Evolutionary conservation across 2,888 invertebrate genomes (phyloP).

Genomic region (Mylabris sibirica): DNA sequence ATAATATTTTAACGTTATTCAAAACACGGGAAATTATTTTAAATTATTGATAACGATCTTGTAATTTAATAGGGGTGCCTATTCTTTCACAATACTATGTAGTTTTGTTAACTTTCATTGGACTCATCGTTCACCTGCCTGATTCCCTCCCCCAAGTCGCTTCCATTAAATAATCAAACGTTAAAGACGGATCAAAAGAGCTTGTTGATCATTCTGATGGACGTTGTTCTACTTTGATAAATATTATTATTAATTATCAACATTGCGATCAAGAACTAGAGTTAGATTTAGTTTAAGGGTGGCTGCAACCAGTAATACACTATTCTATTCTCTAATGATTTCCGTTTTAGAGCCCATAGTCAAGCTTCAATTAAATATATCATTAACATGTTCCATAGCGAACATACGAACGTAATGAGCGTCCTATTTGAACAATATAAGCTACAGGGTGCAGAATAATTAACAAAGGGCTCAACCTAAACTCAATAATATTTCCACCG

Average conservation of each 20-base stretch:
- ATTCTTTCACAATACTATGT: background rate
- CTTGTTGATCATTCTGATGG: too few species aligned
- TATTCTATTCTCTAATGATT: background rate
- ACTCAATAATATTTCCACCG: constrained; percentile 50
- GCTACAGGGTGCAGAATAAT: constrained; percentile 48
- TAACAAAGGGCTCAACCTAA: constrained; percentile 54
- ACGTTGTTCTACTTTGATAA: too few species aligned
- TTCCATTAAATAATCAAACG: constrained; percentile 2
- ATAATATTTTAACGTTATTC: constrained; percentile 13
- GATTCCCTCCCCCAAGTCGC: background rate
- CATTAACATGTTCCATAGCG: constrained; percentile 27
- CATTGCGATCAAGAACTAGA: background rate
- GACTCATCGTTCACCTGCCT: constrained; percentile 10
- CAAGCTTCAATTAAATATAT: background rate
- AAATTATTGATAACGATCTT: constrained; percentile 13
- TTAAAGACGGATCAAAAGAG: background rate
- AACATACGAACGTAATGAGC: constrained; percentile 38
- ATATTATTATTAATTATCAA: constrained; percentile 5
- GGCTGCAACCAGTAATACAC: constrained; percentile 9
- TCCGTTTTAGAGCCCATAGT: background rate
- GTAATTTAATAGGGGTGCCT: constrained; percentile 15
- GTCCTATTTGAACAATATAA: constrained; percentile 38
- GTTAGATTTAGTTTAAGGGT: background rate
- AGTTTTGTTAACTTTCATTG: constrained; percentile 12
- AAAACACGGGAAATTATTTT: constrained; percentile 9